A percentile compares a stretch with the other conserved stretches of the same genome.
phyloP scores from a whole-genome alignment of 2,888 invertebrate genomes.

The Aphrophora alni region DNA sequence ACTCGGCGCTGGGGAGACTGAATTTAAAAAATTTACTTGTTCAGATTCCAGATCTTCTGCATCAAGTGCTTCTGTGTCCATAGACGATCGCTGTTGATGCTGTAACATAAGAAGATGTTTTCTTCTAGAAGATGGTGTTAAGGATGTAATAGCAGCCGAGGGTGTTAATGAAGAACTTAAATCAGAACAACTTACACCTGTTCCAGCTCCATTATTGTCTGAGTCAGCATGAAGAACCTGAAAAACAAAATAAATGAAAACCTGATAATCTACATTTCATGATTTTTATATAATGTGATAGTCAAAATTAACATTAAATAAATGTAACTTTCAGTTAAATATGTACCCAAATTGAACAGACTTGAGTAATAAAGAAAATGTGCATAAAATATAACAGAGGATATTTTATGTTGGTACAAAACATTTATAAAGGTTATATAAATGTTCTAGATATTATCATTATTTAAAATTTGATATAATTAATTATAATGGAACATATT shows the following conservation, averaged over 20 bases:
- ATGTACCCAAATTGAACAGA: too few species aligned
- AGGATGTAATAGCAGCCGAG: slow-evolving; percentile 63
- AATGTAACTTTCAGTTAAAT: too few species aligned
- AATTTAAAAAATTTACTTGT: slow-evolving; percentile 45
- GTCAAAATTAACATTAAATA: too few species aligned
- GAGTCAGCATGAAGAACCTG: slow-evolving; percentile 53
- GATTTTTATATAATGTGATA: too few species aligned
- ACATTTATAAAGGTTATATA: too few species aligned
- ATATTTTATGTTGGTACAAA: not conserved
- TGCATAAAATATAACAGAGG: too few species aligned
- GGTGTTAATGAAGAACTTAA: slow-evolving; percentile 57
- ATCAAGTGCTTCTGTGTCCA: slow-evolving; percentile 79
- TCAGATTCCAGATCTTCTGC: slow-evolving; percentile 50
- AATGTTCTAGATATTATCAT: too few species aligned
- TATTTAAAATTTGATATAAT: too few species aligned
- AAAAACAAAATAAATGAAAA: not conserved
- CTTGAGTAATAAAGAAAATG: too few species aligned
- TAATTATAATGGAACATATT: too few species aligned
- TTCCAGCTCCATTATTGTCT: slow-evolving; percentile 50
- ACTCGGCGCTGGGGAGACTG: too few species aligned
- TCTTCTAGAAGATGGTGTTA: slow-evolving; percentile 80
- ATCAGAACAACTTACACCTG: slow-evolving; percentile 58
- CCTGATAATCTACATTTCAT: too few species aligned
- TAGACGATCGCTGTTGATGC: slow-evolving; percentile 84
- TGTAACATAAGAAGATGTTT: slow-evolving; percentile 78